Percentiles rank a stretch among this genome's conserved stretches.
phyloP scores from a whole-genome alignment of 2,797 vertebrate species.

The Amblyraja radiata region DNA sequence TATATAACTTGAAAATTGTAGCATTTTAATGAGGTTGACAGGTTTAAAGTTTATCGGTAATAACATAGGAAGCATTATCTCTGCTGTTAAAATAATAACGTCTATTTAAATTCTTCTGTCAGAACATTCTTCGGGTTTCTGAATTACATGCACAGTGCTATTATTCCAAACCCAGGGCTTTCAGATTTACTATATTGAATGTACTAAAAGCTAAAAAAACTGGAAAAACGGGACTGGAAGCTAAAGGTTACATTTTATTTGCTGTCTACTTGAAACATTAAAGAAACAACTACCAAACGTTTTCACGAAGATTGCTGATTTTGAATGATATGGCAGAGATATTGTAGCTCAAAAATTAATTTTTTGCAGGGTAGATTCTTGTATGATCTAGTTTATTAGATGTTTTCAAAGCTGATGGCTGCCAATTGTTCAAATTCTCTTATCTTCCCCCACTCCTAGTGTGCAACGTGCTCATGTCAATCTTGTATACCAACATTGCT shows the following conservation, averaged over 20 bases:
- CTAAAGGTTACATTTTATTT: constrained; percentile 8
- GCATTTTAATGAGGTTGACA: constrained; percentile 3
- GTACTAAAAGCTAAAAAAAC: constrained; percentile 34
- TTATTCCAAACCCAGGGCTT: background rate
- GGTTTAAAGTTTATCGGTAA: constrained; percentile 18
- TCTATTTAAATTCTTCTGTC: constrained; percentile 24
- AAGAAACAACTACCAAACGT: background rate
- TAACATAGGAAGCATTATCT: background rate
- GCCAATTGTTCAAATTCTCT: background rate
- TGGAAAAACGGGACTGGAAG: constrained; percentile 26
- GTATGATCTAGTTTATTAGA: background rate
- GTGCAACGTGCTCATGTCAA: background rate
- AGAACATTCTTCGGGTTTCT: background rate
- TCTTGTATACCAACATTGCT: background rate
- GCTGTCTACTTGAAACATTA: background rate
- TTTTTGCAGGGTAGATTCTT: background rate
- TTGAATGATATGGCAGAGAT: background rate
- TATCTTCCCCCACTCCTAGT: background rate
- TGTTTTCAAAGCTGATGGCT: background rate
- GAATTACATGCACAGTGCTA: background rate
- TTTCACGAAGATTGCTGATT: constrained; percentile 9
- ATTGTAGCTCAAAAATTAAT: background rate
- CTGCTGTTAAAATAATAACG: background rate
- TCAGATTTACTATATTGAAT: constrained; percentile 32
- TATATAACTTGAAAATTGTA: background rate